Evolutionary conservation across 2,888 invertebrate genomes (phyloP).

Genomic region (Stegophylla sp.): DNA sequence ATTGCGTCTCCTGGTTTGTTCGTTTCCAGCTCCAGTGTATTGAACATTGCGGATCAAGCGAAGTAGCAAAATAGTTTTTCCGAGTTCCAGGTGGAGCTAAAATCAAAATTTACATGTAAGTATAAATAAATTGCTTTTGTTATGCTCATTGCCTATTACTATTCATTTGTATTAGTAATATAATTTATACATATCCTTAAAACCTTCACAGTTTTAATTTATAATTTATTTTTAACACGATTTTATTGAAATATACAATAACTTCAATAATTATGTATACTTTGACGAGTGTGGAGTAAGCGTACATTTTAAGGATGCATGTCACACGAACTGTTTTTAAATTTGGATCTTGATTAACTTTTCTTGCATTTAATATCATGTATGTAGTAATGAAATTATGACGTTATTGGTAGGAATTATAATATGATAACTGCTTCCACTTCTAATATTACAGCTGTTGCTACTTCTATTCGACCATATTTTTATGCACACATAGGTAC

Average conservation of each 20-base stretch:
- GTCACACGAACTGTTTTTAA: neutral
- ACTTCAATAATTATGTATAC: too few species aligned
- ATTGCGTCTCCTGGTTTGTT: neutral
- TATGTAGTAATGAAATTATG: neutral
- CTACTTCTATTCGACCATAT: too few species aligned
- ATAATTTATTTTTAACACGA: neutral
- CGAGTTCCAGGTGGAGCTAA: constrained; percentile 36
- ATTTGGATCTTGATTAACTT: neutral
- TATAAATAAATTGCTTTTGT: constrained; percentile 1
- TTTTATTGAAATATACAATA: neutral
- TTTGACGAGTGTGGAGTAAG: too few species aligned
- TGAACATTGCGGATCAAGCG: neutral
- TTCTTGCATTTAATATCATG: neutral
- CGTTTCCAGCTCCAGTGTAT: constrained; percentile 16
- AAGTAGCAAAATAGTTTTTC: constrained; percentile 23
- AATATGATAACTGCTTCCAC: neutral
- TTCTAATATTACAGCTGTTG: too few species aligned
- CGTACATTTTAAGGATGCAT: too few species aligned
- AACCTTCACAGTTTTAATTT: too few species aligned
- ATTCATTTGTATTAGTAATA: too few species aligned
- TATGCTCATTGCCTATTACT: neutral
- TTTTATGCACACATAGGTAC: too few species aligned
- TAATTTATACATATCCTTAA: too few species aligned
- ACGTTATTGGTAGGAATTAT: neutral
- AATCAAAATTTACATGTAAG: constrained; percentile 56